Base-by-base conservation (phyloP, 2,888 invertebrate species). In the Hydriomena furcata region DNA sequence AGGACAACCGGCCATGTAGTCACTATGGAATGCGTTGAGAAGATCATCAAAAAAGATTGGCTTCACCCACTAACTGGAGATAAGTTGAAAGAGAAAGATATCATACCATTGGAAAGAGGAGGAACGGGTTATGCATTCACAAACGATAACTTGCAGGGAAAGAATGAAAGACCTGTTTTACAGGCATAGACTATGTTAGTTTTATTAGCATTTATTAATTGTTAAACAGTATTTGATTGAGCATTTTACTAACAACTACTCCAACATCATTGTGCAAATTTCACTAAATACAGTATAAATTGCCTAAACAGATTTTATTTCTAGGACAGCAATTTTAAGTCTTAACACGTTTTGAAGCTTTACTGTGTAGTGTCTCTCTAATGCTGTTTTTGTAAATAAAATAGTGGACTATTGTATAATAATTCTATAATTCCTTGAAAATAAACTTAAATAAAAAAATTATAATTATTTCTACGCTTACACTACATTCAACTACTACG, bases 41-140 rank as follows among this genome's bases (percentile, higher is more conserved):
- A 98, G 76, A 92, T 99, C 8, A 97, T 99, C 43, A 97, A 96
- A 71, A 98, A 97, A 70, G 99, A 99, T 78, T 98, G 97, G 98
- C 90, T 96, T 12, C 98, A 99, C 88, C 99, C 99, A 0, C 91
- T 98, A 12, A 98, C 96, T 40, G 94, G 94, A 44, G 93, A 96
- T 52, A 95, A 95, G 76, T 77, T 98, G 4, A 94, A 92, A 38
- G 98, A 98, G 57, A 95, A 94, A 64, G 99, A 99, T 74, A 97
- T 99, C 20, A 98, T 99, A 72, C 92, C 92, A 3, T 81, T 99
- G 70, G 96, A 99, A 79, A 93, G 98, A 83, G 99, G 99, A 67
- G 99, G 99, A 25, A 98, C 98, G 8, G 99, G 99, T 7, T 99
- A 98, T 84, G 92, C 98, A 4, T 93, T 93, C 27, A 97, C 97